Evolutionary conservation across 2,797 vertebrate genomes (phyloP), one percentile per base, ranked within the genome.

Genomic region (Diplodus puntazzo): DNA sequence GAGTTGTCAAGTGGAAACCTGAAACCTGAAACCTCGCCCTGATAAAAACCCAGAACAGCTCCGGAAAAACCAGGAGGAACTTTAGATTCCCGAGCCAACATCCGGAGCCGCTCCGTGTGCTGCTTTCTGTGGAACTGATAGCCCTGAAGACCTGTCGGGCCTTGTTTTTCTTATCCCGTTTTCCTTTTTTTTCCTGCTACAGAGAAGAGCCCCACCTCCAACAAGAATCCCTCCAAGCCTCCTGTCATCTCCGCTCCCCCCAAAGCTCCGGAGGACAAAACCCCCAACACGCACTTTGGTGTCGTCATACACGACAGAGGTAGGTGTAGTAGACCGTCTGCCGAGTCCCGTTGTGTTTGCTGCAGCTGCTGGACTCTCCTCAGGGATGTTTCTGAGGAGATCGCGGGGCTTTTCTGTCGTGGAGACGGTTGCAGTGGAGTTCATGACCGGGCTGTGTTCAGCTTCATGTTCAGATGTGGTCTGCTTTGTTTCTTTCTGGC

Each of bases 281-380:
- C 92, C 27, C 79, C 93, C 13, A 96, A 95, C 87, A 95, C 92
- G 3, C 96, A 95, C 85, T 98, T 97, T 0, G 98, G 97, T 1
- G 97, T 98, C 7, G 84, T 98, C 53, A 96, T 97, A 21, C 95
- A 96, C 0, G 97, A 99, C 79, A 71, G 95, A 93, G 95, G 95
- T 96, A 84, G 63, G 89, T 46, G 30, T 9, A 2, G 43, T 4
- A 1, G 54, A 61, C 21, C n/a, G 60, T 62, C 53, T 71, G 59
- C 10, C 21, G 10, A 12, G 27, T 9, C 25, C 59, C 0, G 45
- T 8, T 25, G 10, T 46, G 65, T 16, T 52, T 4, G 49, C 62
- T 63, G 73, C 61, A 10, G 69, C 61, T 10, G 69, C 63, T 61
- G 68, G 17, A 21, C 43, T 45, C 49, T 30, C 48, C 43, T 43